These are phyloP conservation scores for Meta bourneti DNA, from an alignment of 2,888 invertebrate genomes.

Conservation along the genomic window DNA sequence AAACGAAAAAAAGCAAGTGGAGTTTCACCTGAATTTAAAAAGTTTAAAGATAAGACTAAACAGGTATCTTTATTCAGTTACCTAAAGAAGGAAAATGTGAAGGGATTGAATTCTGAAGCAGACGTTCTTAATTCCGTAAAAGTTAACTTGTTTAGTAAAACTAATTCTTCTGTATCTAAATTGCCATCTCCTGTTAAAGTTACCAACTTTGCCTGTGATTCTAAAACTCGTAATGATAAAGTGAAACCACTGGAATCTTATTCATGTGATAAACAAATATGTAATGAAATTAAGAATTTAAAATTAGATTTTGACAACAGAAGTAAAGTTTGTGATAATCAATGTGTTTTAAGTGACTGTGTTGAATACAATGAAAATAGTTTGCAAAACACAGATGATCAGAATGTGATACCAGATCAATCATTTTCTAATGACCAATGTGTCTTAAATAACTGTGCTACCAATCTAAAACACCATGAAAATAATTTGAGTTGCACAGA, in stretches of 20 bases:
- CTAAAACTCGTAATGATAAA: background rate
- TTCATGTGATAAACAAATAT: conserved; percentile 17
- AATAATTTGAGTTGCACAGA: too few relatives aligned
- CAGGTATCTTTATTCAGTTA: conserved; percentile 64
- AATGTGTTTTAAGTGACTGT: too few relatives aligned
- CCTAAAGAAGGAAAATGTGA: conserved; percentile 10
- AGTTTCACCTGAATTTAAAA: conserved; percentile 59
- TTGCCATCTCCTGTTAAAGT: background rate
- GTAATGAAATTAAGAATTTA: conserved; percentile 38
- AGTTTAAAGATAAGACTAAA: conserved; percentile 59
- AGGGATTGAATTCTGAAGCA: background rate
- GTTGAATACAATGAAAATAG: too few relatives aligned
- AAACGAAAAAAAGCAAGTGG: conserved; percentile 62
- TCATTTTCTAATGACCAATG: too few relatives aligned
- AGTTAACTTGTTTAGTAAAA: conserved; percentile 27
- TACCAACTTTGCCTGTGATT: background rate
- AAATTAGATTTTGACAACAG: conserved; percentile 8
- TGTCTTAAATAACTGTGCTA: too few relatives aligned
- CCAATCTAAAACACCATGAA: too few relatives aligned
- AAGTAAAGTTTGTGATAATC: background rate
- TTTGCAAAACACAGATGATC: too few relatives aligned
- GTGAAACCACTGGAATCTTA: background rate
- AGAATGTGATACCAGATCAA: too few relatives aligned
- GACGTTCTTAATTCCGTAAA: conserved; percentile 4
- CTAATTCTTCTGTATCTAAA: background rate